Percentiles rank a stretch among this genome's conserved stretches.
phyloP scores from a whole-genome alignment of 1,140 invertebrate species.

The Bombus waltoni region DNA sequence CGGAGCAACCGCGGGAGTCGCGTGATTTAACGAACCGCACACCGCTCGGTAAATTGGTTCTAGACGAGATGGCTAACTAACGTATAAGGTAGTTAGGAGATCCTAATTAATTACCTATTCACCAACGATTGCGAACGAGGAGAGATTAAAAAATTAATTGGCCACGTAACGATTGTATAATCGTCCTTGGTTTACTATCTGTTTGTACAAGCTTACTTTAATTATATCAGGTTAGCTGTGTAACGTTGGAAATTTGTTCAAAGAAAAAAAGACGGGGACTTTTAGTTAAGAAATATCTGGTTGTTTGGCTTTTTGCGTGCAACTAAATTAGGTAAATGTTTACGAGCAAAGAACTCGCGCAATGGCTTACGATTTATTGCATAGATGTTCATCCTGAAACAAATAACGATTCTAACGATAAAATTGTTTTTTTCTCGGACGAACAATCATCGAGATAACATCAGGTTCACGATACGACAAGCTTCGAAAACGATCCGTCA shows the following conservation, averaged over 20 bases:
- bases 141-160: neutral
- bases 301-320: neutral
- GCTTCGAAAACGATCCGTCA: neutral
- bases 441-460: neutral
- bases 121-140: neutral
- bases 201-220: neutral
- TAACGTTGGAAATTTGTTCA: neutral
- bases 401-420: neutral
- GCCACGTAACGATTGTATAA: neutral
- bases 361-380: neutral
- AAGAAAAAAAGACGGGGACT: neutral
- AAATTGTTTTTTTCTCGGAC: no score
- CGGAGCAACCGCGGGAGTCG: neutral
- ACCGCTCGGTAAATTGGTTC: conserved; percentile 33
- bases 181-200: no score
- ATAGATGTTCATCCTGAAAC: neutral
- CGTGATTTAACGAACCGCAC: conserved; percentile 34
- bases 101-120: conserved; percentile 32
- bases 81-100: conserved; percentile 2
- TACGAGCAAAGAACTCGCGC: neutral
- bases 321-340: neutral
- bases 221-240: neutral
- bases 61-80: conserved; percentile 8
- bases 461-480: neutral
- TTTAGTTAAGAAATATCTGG: neutral